Conservation (phyloP, 2,113 vertebrate species). For the Gopherus flavomarginatus region DNA sequence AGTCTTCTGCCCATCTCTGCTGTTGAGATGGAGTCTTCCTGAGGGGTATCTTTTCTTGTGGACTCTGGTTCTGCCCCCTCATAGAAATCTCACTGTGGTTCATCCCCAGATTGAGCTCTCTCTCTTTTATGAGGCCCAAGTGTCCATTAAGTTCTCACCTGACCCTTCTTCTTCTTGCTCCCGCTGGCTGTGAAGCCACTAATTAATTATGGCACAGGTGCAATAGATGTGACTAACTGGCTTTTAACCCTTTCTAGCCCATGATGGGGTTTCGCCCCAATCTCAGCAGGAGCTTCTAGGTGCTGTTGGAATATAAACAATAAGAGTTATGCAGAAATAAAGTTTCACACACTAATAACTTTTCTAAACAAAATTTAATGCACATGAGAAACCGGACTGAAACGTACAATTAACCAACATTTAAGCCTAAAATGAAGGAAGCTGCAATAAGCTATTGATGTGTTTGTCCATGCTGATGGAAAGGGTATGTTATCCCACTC, state of each 20-base stretch:
- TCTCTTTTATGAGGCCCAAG: no score
- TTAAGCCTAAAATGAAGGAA: slow-evolving; percentile 10
- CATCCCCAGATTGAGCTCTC: no score
- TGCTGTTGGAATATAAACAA: background rate
- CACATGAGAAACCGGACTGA: background rate
- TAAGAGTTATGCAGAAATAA: background rate
- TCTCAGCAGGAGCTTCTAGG: background rate
- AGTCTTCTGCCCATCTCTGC: background rate
- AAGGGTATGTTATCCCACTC: background rate
- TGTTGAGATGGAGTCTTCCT: background rate
- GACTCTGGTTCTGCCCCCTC: background rate
- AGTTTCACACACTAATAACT: background rate
- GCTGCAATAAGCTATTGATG: background rate
- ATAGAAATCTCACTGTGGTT: background rate
- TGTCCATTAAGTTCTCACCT: background rate
- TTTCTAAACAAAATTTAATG: background rate
- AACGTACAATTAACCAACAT: background rate
- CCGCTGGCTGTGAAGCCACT: no score
- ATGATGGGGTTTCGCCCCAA: background rate
- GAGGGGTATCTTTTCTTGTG: background rate
- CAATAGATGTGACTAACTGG: background rate
- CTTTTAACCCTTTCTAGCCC: background rate
- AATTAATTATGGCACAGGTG: background rate
- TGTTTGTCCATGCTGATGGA: background rate
- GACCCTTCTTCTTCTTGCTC: background rate